Base-by-base conservation (phyloP, 64 coral and sea anemone genomes). In the Porites australiensis region DNA sequence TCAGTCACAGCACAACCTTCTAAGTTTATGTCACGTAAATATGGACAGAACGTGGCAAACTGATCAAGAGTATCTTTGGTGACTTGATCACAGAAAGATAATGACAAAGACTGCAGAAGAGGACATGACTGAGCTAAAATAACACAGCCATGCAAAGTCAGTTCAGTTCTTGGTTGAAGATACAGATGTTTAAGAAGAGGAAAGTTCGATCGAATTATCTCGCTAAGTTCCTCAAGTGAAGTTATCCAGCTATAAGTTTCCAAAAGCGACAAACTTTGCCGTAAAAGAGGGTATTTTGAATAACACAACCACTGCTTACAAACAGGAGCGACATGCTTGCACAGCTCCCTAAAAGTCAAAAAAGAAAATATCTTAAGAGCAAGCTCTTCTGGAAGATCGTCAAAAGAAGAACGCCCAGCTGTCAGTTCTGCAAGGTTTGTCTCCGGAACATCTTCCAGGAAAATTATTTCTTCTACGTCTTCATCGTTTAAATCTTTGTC, bases 1-100 rank as follows among this genome's bases (percentile, higher is more conserved):
- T 98, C 90, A 48, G 83, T 91, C 59, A 98, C 79, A 49, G 87
- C 82, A 74, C 97, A 98, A n/a, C 87, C 94, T 88, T 93, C 94
- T 58, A 98, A 63, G 14, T 94, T 91, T 4, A 98, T 77, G 19
- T 87, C 75, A 50, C 90, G 88, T 22, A 98, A 64, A 14, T 94
- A 68, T 14, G 74, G 82, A 44, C 94, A 98, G 68, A 88, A 74
- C 58, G 72, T 64, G 14, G 82, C 88, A 90, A 98, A 98, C 15
- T 20, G 62, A 50, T 87, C 49, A 6, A 96, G 69, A 79, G 70
- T 90, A 43, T 20, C n/a, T 74, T 89, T 91, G 51, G 87, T 91
- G 23, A 95, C 82, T 50, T 96, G 82, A 74, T 64, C 74, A 67
- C 97, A 98, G 64, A 93, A 96, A 64, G 97, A 77, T 21, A 98